Base-by-base conservation (phyloP, 2,888 invertebrate species). In the Metallyticus violacea region DNA sequence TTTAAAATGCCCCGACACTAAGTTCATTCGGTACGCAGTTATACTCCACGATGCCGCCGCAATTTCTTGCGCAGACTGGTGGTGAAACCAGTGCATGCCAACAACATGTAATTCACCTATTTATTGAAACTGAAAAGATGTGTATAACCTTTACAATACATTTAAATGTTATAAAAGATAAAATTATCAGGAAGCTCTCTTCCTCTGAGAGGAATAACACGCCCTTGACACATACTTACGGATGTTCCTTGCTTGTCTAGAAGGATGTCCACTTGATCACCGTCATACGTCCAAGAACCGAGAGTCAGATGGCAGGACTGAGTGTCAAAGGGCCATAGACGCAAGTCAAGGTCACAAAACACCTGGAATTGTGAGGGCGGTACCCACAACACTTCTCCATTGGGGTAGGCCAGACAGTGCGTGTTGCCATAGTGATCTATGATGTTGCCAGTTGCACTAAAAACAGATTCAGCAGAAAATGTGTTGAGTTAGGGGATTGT, bases 281-380 rank as follows among this genome's bases (percentile, higher is more conserved):
- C 93, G 85, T 93, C 93, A 90, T 95, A 94, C 0, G 95, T 94
- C 94, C 97, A 95, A 0, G 97, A 96, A 1, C 96, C 96, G 88
- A 97, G 94, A 89, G 93, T 94, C 87, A 97, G 91, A 79, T 91
- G 90, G 89, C 96, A 96, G 0, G 90, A 91, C 90, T 97, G 97
- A 6, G 92, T 92, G 91, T 97, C 97, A 81, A 93, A 94, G 0
- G 97, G 97, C 97, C 97, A 97, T 88, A 93, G 92, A 25, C 93
- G 91, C 85, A 97, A 92, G 90, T 97, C 94, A 30, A 94, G 90
- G 86, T 95, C 94, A 89, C 95, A 95, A 89, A 94, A 94, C 22
- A 94, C 92, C 0, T 94, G 92, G 88, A 96, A 95, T 88, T 95
- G 95, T 1, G 95, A 93, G 6, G 96, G 95, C 6, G 95, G 95